Base-by-base conservation (phyloP, 53 echinoderm and acorn worm genomes). In the Pentamera pediparva region DNA sequence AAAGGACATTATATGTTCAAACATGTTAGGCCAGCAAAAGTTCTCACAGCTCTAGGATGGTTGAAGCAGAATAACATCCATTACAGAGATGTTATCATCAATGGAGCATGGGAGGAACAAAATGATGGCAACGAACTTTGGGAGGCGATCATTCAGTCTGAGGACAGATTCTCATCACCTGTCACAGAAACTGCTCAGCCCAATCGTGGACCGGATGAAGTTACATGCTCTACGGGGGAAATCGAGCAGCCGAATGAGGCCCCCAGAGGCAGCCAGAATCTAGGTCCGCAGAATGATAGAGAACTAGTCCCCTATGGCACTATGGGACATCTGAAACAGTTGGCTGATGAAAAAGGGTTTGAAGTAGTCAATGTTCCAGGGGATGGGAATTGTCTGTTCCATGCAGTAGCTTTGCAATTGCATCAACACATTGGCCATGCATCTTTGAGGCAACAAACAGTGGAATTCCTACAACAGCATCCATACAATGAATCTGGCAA, bases 31-130 rank as follows among this genome's bases (percentile, higher is more conserved):
- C 61, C 61, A 4, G 29, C 29, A 0, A 49, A 48, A 31, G 51
- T 74, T n/a, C 53, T 37, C 18, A 54, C 36, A 35, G 74, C 36
- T 32, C 25, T 74, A 3, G 9, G 11, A 7, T 37, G 37, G 27
- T 24, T 77, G 20, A 62, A 62, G 35, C 43, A 48, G 25, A 47
- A 64, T 34, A 78, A 65, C 37, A 19, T 21, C 36, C 33, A 64
- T 15, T 78, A 78, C 55, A 78, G 22, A 25, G 20, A 30, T 33
- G 38, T 35, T 8, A 5, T 8, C 13, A 64, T 35, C 30, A 78
- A 78, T 78, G 65, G 2, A 31, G 19, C 36, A 1, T 65, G 78
- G 78, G 78, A 64, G 54, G 7, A 78, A 27, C 34, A 78, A 21
- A 36, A 53, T 58, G 9, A 27, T 18, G 38, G 21, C 8, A 55